Base-by-base conservation (phyloP, 53 echinoderm and acorn worm species). In the Stichopus horrens region DNA sequence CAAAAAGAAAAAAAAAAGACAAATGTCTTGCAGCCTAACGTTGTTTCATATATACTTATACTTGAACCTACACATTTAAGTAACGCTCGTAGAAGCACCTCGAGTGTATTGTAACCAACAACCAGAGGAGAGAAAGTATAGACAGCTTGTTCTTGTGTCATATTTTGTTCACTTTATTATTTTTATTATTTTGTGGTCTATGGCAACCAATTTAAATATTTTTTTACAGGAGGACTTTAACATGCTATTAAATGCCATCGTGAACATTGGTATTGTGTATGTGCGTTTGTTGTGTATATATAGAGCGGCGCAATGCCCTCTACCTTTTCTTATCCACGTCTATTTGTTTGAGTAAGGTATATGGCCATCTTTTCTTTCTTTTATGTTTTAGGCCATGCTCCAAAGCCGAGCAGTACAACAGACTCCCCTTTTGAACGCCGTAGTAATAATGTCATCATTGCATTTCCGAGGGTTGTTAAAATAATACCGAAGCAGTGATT, bases 391-490 rank as follows among this genome's bases (percentile, higher is more conserved):
- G 37, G 37, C 37, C 37, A 37, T 37, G 37, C 37, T 37, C 37
- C 37, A 37, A 37, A 37, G 37, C 37, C 37, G 37, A 37, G 37
- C 37, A 37, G 37, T 37, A 37, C 37, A 37, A 37, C 37, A 37
- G 37, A 37, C 37, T 37, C 37, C 37, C 37, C 37, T 37, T 37
- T 37, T 37, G 37, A 37, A 37, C 37, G 37, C 37, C 71, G 57
- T 37, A 73, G 75, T 74, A 74, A 75, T 75, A 87, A 75, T 87
- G 87, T 87, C 87, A 87, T 74, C 74, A 74, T 74, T 74, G 56
- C 20, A 87, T 87, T 57, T 87, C 87, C 74, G 74, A 75, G 87
- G 74, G 87, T 55, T 74, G 87, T 87, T 87, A 87, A 87, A 87
- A 75, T 57, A 87, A 87, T 74, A 74, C 55, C 23, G 8, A 75